Evolutionary conservation across 2,888 invertebrate genomes (phyloP), one percentile per base, ranked within the genome.

Genomic region (Phania funesta): DNA sequence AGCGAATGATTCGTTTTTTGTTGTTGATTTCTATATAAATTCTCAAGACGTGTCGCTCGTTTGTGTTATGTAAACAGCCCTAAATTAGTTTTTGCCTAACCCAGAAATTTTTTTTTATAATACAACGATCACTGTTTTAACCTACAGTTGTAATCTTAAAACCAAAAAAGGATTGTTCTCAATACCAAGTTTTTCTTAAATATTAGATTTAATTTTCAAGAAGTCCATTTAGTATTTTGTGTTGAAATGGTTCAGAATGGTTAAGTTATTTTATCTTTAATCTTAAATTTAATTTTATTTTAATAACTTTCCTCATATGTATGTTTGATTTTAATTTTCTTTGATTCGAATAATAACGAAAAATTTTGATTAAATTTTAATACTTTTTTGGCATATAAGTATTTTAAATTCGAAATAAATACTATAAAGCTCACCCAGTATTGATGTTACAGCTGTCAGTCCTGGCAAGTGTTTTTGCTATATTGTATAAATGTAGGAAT

Each of bases 241-340:
- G 16, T 65, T 56, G 13, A 54, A 44, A 13, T 56, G 35, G 32
- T 32, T 32, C 29, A 29, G 9, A 18, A 44, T 44, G 64, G 46
- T 41, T n/a, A 52, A 44, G 11, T 62, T 7, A 22, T 16, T 5
- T 32, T 48, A 11, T 9, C n/a, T 46, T 65, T 56, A 11, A 58
- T 50, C 24, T 60, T 68, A 62, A 68, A 48, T 29, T 41, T 26
- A 41, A 20, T 73, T 41, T 60, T 71, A 29, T 20, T 38, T 60
- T 38, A 18, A 48, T 38, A 48, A 38, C 8, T 32, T 54, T 64
- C 62, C 26, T 48, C 32, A 18, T 3, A 9, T 9, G 8, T n/a
- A 46, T 29, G 32, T 24, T 29, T 22, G 18, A 11, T 46, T 29
- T 46, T 13, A 20, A 26, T 24, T 74, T 41, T 9, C 9, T 32